Percentiles rank a stretch among this genome's conserved stretches.
Conservation (phyloP, 2,113 vertebrate genomes). For the Bubo scandiacus region DNA sequence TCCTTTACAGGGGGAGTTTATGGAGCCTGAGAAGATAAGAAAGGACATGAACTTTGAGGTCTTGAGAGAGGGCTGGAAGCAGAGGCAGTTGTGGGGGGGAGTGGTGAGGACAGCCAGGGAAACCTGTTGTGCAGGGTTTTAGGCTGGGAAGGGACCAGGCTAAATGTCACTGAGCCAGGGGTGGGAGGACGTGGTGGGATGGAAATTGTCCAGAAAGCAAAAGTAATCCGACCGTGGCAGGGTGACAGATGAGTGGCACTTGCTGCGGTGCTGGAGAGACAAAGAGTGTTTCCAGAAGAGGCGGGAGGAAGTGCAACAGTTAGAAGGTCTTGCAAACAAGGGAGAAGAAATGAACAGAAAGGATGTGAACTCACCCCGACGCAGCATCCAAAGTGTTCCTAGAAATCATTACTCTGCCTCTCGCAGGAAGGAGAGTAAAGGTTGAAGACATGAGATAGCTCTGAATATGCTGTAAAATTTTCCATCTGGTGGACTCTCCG, state of each 20-base stretch:
- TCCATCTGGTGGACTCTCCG: background rate
- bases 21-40: background rate
- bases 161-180: background rate
- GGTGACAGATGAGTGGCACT: background rate
- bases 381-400: background rate
- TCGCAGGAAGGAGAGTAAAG: background rate
- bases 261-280: accelerated
- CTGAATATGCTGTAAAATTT: background rate
- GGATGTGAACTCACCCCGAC: background rate
- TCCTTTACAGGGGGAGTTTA: background rate
- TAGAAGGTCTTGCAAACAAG: background rate
- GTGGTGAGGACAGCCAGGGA: background rate
- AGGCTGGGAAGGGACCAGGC: background rate
- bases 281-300: background rate
- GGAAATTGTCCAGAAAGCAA: background rate
- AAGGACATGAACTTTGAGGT: background rate
- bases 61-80: background rate
- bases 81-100: background rate
- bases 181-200: background rate
- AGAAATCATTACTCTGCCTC: background rate
- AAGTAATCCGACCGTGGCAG: background rate
- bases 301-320: background rate
- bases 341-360: background rate
- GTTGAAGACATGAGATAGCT: background rate
- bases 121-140: background rate